Evolutionary conservation across 2,113 vertebrate genomes (phyloP).

Genomic region (Passer domesticus): DNA sequence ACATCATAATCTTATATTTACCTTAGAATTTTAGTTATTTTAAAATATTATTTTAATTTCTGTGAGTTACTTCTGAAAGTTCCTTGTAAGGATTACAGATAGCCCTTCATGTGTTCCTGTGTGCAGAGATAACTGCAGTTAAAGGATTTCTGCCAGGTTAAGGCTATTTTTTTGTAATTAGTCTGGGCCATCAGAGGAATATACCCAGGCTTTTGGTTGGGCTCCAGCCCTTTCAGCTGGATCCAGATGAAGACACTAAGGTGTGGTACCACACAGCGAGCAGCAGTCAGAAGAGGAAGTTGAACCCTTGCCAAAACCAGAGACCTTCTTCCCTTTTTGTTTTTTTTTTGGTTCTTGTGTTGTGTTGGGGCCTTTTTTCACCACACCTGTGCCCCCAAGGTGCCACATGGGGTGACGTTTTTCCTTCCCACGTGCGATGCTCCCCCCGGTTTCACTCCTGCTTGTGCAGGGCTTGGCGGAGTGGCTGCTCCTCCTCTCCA

Average conservation of each 20-base stretch:
- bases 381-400: background rate
- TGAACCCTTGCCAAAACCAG: background rate
- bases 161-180: background rate
- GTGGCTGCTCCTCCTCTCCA: background rate
- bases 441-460: background rate
- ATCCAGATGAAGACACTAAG: background rate
- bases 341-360: background rate
- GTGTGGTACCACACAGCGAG: slow-evolving; percentile 8
- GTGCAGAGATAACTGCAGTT: background rate
- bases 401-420: accelerated
- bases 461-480: background rate
- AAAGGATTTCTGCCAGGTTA: background rate
- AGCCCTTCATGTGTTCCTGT: background rate
- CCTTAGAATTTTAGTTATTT: background rate
- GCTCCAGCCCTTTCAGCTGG: background rate
- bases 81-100: background rate
- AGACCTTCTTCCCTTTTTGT: background rate
- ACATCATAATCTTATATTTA: background rate
- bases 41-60: background rate
- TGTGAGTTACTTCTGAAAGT: background rate
- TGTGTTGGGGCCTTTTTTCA: background rate
- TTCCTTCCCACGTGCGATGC: accelerated
- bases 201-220: background rate
- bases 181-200: background rate
- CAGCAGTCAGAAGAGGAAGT: slow-evolving; percentile 23